These are phyloP conservation scores for Morpho achilles DNA, from an alignment of 2,888 invertebrate genomes.

Conservation along the genomic window DNA sequence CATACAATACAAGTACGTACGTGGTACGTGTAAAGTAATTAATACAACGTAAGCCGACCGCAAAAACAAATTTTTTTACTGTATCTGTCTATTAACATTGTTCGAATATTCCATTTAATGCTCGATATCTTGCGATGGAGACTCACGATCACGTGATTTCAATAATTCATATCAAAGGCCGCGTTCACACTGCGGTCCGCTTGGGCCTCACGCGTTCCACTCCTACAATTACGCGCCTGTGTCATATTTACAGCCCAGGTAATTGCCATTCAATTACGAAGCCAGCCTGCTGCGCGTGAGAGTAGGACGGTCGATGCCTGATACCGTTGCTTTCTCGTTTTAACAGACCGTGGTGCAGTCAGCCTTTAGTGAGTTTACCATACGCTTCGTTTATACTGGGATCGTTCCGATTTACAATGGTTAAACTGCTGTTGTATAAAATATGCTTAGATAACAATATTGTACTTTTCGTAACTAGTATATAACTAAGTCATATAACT, in stretches of 20 bases:
- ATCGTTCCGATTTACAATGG: too few species aligned
- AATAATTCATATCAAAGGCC: conserved; percentile 68
- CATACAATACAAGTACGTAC: conserved; percentile 7
- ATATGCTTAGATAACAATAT: too few species aligned
- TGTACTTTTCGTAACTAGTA: too few species aligned
- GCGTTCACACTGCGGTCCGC: conserved; percentile 57
- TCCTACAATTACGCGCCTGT: conserved; percentile 78
- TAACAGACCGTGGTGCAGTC: conserved; percentile 56
- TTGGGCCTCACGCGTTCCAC: conserved; percentile 66
- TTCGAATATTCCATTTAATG: conserved; percentile 21
- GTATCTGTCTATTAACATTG: conserved; percentile 22
- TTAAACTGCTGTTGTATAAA: too few species aligned
- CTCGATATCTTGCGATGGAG: conserved; percentile 22
- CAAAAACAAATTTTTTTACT: conserved; percentile 2
- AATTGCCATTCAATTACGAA: conserved; percentile 79
- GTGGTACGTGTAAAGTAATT: conserved; percentile 11
- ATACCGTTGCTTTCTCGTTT: conserved; percentile 45
- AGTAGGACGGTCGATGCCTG: conserved; percentile 43
- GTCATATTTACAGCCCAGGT: conserved; percentile 80
- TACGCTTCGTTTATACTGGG: background rate
- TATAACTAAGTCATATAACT: too few species aligned
- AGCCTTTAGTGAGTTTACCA: conserved; percentile 39
- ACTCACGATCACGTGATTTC: conserved; percentile 49
- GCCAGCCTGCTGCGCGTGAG: conserved; percentile 59
- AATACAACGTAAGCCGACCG: conserved; percentile 3